Evolutionary conservation across 1,140 invertebrate species (phyloP), one percentile per base, ranked within the genome.

Genomic region (Asbolus verrucosus): DNA sequence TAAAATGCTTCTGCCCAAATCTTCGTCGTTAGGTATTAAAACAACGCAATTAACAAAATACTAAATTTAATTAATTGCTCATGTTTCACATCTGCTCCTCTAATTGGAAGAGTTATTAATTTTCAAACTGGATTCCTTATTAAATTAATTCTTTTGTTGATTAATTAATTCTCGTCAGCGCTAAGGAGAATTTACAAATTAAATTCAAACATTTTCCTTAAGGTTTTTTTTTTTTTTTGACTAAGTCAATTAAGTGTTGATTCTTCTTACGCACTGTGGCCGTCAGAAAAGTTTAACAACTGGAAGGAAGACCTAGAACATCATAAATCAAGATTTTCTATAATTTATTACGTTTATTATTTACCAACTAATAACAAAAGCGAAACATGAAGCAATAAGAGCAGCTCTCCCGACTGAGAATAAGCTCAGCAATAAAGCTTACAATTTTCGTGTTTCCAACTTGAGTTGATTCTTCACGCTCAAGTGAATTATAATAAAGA

Each of bases 81-180:
- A 54, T 21, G 46, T 54, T 54, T 54, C 46, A 54, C 46, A 54
- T 54, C 46, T 54, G 46, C 19, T 19, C 21, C 46, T 27, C 9
- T 54, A 54, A 54, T 54, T 54, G 21, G 46, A 54, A 54, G 46
- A 54, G 46, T 54, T 54, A 54, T 54, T 54, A 54, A 54, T 54
- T 54, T 54, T 27, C 19, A 54, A 54, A 54, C 46, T 21, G 46
- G 46, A 54, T 54, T 21, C 46, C 46, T 54, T 54, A 54, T 54
- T 31, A 54, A 54, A 54, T 54, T 54, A 54, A 54, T 54, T 54
- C 46, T 54, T 54, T 54, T 54, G 46, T 54, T 54, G 46, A 54
- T 54, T 54, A 54, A 54, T 54, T 54, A 54, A 54, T 30, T 54
- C 46, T 21, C 21, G 46, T 6, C 46, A 27, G 13, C 9, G 9